Evolutionary conservation across 2,888 invertebrate genomes (phyloP).

Genomic region (Melinopterus prodromus): DNA sequence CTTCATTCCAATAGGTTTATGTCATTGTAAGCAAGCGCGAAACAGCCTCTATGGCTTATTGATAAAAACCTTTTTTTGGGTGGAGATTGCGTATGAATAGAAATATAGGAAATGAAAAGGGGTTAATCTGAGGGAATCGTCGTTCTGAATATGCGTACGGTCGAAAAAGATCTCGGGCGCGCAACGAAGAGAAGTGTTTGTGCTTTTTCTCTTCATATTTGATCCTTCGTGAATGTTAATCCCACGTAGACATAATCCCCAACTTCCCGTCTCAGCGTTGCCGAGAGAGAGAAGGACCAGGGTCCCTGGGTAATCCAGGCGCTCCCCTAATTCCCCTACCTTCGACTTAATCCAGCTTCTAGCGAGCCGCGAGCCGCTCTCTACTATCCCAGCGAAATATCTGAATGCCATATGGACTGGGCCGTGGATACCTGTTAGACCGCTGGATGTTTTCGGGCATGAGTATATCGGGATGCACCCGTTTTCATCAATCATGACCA

Average conservation of each 20-base stretch:
- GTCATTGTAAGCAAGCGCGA: too few species aligned
- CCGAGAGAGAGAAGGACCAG: constrained; percentile 47
- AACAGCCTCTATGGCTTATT: too few species aligned
- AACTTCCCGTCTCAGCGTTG: constrained; percentile 58
- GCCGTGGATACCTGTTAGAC: constrained; percentile 49
- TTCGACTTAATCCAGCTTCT: constrained; percentile 62
- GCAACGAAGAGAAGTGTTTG: constrained; percentile 6
- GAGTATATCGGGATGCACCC: constrained; percentile 56
- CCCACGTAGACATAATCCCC: constrained; percentile 57
- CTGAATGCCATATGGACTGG: constrained; percentile 48
- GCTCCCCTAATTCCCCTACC: constrained; percentile 62
- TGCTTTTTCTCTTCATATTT: constrained; percentile 55
- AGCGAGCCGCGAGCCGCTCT: constrained; percentile 55
- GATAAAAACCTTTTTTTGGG: too few species aligned
- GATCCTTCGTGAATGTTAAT: constrained; percentile 60
- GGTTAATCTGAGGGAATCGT: not conserved
- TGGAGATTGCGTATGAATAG: too few species aligned
- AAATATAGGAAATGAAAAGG: not conserved
- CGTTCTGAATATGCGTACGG: not conserved
- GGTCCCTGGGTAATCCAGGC: constrained; percentile 60
- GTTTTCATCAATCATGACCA: constrained; percentile 69
- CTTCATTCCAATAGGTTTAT: too few species aligned
- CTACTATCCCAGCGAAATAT: constrained; percentile 51
- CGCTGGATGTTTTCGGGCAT: constrained; percentile 56
- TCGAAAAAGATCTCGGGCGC: not conserved